These are phyloP conservation scores for Hypothenemus hampei DNA, from an alignment of 1,140 invertebrate species.

Conservation along the genomic window DNA sequence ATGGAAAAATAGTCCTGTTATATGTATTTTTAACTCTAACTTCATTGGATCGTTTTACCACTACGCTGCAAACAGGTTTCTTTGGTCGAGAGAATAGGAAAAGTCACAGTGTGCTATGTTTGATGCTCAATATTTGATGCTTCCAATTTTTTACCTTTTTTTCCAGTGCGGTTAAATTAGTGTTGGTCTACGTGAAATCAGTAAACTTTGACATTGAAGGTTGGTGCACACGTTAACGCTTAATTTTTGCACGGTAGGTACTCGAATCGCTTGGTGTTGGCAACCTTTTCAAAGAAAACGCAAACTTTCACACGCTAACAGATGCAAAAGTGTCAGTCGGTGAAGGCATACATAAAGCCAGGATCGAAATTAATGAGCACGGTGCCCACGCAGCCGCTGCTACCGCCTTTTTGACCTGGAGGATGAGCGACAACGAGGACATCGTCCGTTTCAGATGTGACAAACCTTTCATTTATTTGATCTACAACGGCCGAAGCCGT, in stretches of 20 bases:
- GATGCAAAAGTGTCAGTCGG: slow-evolving; percentile 47
- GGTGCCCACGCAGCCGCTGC: slow-evolving; percentile 61
- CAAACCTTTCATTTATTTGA: slow-evolving; percentile 62
- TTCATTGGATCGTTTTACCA: no score
- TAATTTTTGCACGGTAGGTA: slow-evolving; percentile 34
- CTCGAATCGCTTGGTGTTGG: slow-evolving; percentile 50
- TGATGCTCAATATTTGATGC: no score
- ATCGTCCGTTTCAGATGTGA: slow-evolving; percentile 57
- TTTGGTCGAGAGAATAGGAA: no score
- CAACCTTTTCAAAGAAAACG: slow-evolving; percentile 49
- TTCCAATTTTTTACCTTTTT: no score
- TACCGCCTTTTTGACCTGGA: slow-evolving; percentile 56
- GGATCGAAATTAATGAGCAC: slow-evolving; percentile 58
- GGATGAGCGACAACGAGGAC: slow-evolving; percentile 58
- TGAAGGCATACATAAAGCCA: slow-evolving; percentile 55
- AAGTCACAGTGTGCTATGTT: no score
- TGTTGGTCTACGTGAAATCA: no score
- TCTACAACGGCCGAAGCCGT: slow-evolving; percentile 53
- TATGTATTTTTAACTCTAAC: no score
- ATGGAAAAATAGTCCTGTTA: no score
- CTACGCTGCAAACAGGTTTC: no score
- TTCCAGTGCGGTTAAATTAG: no score
- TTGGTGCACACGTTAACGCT: slow-evolving; percentile 33
- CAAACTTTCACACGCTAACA: slow-evolving; percentile 44
- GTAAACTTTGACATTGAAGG: no score